These are phyloP conservation scores for Aspidiotus destructor DNA, from an alignment of 2,888 invertebrate species.

Conservation along the genomic window DNA sequence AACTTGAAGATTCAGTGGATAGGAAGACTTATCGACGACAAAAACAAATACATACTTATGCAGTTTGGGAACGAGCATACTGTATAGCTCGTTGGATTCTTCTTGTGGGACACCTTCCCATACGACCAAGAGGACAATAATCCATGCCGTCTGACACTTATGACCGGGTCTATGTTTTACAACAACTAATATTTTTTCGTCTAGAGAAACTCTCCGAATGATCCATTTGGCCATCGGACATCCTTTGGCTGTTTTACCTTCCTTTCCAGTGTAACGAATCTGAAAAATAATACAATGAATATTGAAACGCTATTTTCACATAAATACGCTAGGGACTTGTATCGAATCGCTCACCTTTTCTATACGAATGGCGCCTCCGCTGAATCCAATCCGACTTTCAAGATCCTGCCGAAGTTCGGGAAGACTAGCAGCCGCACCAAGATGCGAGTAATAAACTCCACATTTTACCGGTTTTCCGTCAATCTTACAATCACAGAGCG, in stretches of 20 bases:
- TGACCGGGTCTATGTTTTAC: conserved; percentile 70
- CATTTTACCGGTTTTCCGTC: conserved; percentile 81
- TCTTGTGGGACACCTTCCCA: conserved; percentile 85
- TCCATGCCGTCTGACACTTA: conserved; percentile 77
- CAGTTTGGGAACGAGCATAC: conserved; percentile 70
- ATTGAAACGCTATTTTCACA: too few species aligned
- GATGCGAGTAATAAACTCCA: conserved; percentile 88
- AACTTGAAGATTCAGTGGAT: not conserved
- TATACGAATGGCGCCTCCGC: conserved; percentile 75
- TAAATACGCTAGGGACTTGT: too few species aligned
- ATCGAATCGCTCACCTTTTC: conserved; percentile 61
- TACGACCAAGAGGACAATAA: conserved; percentile 80
- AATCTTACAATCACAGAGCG: conserved; percentile 78
- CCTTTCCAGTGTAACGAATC: conserved; percentile 79
- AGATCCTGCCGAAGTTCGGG: conserved; percentile 70
- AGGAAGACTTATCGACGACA: not conserved
- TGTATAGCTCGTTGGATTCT: conserved; percentile 76
- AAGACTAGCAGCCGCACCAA: conserved; percentile 70
- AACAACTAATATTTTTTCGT: conserved; percentile 81
- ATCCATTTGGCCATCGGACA: conserved; percentile 97
- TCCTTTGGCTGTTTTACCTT: conserved; percentile 88
- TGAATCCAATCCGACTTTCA: conserved; percentile 73
- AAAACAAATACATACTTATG: conserved; percentile 45
- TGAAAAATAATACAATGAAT: conserved; percentile 22
- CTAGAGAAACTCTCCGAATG: conserved; percentile 68